phyloP scores from a whole-genome alignment of 2,888 invertebrate genomes.

The Monopis laevigella region DNA sequence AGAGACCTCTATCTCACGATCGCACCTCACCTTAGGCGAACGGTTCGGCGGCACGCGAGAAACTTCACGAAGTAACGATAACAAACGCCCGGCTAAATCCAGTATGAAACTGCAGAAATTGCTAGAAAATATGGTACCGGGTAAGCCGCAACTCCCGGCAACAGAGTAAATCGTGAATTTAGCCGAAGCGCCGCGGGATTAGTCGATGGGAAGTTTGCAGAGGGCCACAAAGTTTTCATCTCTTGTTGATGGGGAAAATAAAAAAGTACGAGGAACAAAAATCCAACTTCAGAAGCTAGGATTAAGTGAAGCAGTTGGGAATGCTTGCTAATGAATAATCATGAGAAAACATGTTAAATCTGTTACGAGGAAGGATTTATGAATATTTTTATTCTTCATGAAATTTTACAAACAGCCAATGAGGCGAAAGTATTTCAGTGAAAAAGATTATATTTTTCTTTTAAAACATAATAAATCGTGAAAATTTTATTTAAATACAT shows the following conservation, averaged over 20 bases:
- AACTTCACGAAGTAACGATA: constrained; percentile 45
- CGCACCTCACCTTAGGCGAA: constrained; percentile 10
- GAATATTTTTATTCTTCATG: no score
- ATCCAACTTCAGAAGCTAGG: constrained; percentile 24
- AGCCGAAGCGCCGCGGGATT: constrained; percentile 50
- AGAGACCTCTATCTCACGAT: constrained; percentile 7
- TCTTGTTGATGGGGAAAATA: constrained; percentile 50
- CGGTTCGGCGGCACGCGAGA: constrained; percentile 9
- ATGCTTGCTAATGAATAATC: neutral
- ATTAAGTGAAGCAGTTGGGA: constrained; percentile 10
- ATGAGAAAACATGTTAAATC: neutral
- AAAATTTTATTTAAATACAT: no score
- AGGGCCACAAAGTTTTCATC: constrained; percentile 49
- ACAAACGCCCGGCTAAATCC: constrained; percentile 44
- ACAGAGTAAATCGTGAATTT: constrained; percentile 60
- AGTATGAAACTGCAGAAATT: constrained; percentile 40
- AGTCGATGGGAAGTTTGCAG: constrained; percentile 45
- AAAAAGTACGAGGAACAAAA: constrained; percentile 32
- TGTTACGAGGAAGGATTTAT: no score
- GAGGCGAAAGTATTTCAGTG: no score
- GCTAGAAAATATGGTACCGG: constrained; percentile 53
- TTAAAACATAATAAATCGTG: no score
- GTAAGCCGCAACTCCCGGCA: constrained; percentile 41
- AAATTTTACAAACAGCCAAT: no score
- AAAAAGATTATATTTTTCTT: no score